A percentile compares a stretch with the other conserved stretches of the same genome.
phyloP scores from a whole-genome alignment of 1,140 invertebrate species.

The Saccostrea glomerata region DNA sequence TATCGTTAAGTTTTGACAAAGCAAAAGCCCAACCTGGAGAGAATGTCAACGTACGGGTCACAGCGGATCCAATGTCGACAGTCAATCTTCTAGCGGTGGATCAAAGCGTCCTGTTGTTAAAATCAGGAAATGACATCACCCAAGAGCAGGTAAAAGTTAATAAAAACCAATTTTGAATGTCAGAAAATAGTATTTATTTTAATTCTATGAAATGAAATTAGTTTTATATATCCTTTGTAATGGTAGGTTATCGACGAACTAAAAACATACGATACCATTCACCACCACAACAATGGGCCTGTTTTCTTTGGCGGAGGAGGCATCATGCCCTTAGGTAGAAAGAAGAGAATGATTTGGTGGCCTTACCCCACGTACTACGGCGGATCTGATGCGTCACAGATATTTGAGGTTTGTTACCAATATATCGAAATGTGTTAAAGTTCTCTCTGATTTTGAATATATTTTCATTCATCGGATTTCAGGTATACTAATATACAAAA shows the following conservation, averaged over 20 bases:
- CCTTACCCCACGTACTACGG: constrained; percentile 69
- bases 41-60: constrained; percentile 86
- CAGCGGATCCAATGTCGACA: constrained; percentile 90
- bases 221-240: neutral
- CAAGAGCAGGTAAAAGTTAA: constrained; percentile 77
- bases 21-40: constrained; percentile 85
- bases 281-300: constrained; percentile 17
- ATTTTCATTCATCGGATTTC: no score
- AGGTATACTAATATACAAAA: no score
- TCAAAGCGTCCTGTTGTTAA: constrained; percentile 89
- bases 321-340: constrained; percentile 44
- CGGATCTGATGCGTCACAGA: constrained; percentile 69
- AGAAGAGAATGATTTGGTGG: constrained; percentile 69
- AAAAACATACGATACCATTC: constrained; percentile 83
- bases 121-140: constrained; percentile 84
- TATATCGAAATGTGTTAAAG: no score
- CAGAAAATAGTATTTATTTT: no score
- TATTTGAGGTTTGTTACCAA: constrained; percentile 62
- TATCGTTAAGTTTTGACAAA: constrained; percentile 75
- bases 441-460: no score
- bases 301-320: constrained; percentile 57
- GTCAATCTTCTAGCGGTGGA: constrained; percentile 94
- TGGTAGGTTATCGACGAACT: constrained; percentile 83
- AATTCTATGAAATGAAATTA: no score
- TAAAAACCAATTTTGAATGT: no score